These are phyloP conservation scores for Platysternon megacephalum DNA, from an alignment of 2,113 vertebrate genomes.

Conservation along the genomic window DNA sequence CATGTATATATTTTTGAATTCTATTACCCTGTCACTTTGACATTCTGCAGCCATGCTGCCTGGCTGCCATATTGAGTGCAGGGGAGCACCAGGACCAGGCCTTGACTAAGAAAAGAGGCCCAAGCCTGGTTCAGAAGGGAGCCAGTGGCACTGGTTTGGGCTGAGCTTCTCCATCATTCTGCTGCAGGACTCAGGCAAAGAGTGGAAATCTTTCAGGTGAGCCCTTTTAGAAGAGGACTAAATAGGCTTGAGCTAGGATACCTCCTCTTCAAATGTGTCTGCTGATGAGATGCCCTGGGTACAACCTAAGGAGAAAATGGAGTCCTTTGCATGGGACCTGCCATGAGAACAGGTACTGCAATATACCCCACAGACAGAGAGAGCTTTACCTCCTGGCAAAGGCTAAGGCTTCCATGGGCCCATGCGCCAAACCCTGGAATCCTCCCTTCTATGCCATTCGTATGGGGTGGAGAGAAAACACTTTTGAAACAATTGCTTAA, in stretches of 20 bases:
- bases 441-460: not conserved
- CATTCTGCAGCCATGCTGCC: conserved; percentile 5
- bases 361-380: fast-evolving
- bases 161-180: not conserved
- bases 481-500: conserved; percentile 30
- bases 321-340: not conserved
- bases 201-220: not conserved
- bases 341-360: not conserved
- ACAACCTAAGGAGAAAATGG: not conserved
- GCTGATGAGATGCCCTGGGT: not conserved
- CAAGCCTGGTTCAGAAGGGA: not conserved
- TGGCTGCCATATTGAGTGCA: conserved; percentile 1
- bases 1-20: conserved; percentile 48
- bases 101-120: not conserved
- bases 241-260: fast-evolving
- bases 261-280: fast-evolving
- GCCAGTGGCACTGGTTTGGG: not conserved
- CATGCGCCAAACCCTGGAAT: not conserved
- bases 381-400: conserved; percentile 9
- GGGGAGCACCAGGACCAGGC: not conserved
- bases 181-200: not conserved
- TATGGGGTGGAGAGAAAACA: too few relatives aligned
- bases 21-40: conserved; percentile 18
- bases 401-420: not conserved
- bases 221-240: not conserved